Evolutionary conservation across 2,888 invertebrate species (phyloP).

Genomic region (Balanococcus diminutus): DNA sequence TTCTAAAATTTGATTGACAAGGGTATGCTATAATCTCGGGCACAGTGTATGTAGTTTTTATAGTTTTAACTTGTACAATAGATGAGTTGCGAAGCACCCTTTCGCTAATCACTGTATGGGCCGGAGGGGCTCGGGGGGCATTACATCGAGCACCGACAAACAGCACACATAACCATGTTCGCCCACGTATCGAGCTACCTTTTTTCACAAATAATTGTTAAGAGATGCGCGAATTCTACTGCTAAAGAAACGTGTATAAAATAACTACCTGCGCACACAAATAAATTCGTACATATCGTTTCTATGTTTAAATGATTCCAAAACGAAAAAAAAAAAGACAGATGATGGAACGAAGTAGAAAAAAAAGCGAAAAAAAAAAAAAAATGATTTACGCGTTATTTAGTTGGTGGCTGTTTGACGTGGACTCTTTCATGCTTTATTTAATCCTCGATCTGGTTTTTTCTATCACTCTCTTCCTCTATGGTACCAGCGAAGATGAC

Average conservation of each 20-base stretch:
- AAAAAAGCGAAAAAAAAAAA: background rate
- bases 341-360: background rate
- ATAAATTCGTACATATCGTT: background rate
- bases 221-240: background rate
- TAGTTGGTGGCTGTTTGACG: slow-evolving; percentile 13
- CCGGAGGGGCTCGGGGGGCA: background rate
- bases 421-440: slow-evolving; percentile 1
- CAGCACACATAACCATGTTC: background rate
- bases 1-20: slow-evolving; percentile 55
- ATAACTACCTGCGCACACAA: too few species aligned
- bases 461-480: background rate
- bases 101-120: slow-evolving; percentile 47
- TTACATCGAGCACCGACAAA: background rate
- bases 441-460: slow-evolving; percentile 31
- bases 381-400: background rate
- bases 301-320: slow-evolving; percentile 16
- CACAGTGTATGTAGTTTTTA: slow-evolving; percentile 48
- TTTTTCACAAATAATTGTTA: background rate
- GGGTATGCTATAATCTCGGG: slow-evolving; percentile 51
- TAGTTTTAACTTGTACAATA: slow-evolving; percentile 51
- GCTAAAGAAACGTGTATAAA: too few species aligned
- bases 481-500: background rate
- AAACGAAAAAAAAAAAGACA: background rate
- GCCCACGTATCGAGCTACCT: background rate
- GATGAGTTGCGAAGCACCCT: slow-evolving; percentile 40